These are phyloP conservation scores for Eudasyphora cyanicolor DNA, from an alignment of 2,888 invertebrate species.

Conservation along the genomic window DNA sequence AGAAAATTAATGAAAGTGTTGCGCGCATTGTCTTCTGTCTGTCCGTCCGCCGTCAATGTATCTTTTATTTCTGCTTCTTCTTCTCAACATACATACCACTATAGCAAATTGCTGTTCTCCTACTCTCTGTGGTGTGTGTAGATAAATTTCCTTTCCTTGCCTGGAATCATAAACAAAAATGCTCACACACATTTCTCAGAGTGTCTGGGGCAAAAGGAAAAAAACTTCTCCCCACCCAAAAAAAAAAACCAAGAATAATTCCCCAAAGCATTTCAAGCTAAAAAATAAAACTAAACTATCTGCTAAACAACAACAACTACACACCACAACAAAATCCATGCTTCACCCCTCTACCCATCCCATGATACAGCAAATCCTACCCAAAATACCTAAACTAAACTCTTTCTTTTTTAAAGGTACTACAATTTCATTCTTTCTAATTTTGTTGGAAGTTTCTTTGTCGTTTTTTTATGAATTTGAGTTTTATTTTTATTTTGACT, in stretches of 20 bases:
- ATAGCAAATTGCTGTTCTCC: too few relatives aligned
- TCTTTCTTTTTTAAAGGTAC: background rate
- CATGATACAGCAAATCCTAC: background rate
- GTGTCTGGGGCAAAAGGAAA: background rate
- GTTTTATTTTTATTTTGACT: constrained; percentile 27
- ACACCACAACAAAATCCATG: too few relatives aligned
- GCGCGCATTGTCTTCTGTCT: constrained; percentile 15
- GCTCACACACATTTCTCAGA: too few relatives aligned
- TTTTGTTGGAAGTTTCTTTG: background rate
- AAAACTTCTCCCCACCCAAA: background rate
- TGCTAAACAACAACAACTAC: background rate
- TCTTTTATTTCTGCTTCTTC: too few relatives aligned
- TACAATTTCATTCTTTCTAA: constrained; percentile 1
- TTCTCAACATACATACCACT: too few relatives aligned
- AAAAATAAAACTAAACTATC: background rate
- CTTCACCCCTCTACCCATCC: too few relatives aligned
- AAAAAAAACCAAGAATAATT: background rate
- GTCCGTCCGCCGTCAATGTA: constrained; percentile 19
- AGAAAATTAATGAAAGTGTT: constrained; percentile 38
- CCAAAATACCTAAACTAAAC: background rate
- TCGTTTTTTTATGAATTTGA: background rate
- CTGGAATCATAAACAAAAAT: background rate
- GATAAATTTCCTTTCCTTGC: background rate
- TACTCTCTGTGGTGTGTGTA: background rate
- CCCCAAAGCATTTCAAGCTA: background rate